Percentiles rank a stretch among this genome's conserved stretches.
phyloP scores from a whole-genome alignment of 2,113 vertebrate genomes.

The Dromaius novaehollandiae region DNA sequence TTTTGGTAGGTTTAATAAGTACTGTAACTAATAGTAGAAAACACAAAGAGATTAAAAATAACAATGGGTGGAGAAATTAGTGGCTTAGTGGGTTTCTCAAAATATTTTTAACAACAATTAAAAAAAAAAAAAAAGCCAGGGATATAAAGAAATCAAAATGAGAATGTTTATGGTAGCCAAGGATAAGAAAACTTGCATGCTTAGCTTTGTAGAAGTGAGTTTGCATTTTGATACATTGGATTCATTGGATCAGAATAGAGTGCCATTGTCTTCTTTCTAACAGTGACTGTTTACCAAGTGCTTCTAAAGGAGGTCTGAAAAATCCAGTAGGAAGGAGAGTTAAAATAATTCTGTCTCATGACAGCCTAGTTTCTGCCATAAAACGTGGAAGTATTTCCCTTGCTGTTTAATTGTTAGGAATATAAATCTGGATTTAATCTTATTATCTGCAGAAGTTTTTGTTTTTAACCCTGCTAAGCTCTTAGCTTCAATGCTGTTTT shows the following conservation, averaged over 20 bases:
- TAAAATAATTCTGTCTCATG: neutral
- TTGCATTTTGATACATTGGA: neutral
- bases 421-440: neutral
- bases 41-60: neutral
- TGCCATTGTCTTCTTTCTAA: neutral
- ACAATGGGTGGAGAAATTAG: neutral
- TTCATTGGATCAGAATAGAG: neutral
- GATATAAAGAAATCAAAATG: neutral
- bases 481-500: accelerated
- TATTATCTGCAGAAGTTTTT: neutral
- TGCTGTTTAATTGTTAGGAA: neutral
- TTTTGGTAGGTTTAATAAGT: neutral
- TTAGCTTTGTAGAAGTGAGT: neutral
- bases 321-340: neutral
- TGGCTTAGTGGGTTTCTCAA: neutral
- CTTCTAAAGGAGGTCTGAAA: neutral
- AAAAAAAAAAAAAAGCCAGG: neutral
- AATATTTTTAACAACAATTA: neutral
- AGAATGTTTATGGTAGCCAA: neutral
- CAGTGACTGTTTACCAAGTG: accelerated
- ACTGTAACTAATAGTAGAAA: neutral
- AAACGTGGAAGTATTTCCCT: neutral
- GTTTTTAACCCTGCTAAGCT: neutral
- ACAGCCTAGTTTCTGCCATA: neutral
- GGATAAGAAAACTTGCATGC: neutral